Percentiles rank a stretch among this genome's conserved stretches.
Conservation (phyloP, 2,888 invertebrate species). For the Amphiduros pacificus region DNA sequence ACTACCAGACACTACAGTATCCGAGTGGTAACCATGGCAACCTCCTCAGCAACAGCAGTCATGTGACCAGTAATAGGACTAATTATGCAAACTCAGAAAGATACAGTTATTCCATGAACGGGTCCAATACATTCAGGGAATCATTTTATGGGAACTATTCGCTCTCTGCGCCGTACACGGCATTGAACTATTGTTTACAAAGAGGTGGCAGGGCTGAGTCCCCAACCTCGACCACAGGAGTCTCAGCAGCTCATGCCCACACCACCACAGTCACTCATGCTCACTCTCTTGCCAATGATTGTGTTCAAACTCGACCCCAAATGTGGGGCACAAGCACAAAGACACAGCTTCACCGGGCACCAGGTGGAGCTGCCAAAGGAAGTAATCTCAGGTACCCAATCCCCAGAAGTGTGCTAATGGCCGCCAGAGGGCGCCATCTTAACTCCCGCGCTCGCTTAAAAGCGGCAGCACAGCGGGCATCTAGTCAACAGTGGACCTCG, state of each 20-base stretch:
- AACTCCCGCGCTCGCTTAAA: neutral
- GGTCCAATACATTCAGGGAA: too few species aligned
- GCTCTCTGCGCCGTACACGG: too few species aligned
- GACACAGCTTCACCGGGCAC: too few species aligned
- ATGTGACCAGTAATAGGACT: too few species aligned
- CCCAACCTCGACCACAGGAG: too few species aligned
- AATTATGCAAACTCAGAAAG: too few species aligned
- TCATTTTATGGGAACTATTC: too few species aligned
- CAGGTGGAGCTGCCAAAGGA: neutral
- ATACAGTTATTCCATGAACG: too few species aligned
- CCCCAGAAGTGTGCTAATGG: neutral
- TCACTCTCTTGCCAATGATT: constrained; percentile 2
- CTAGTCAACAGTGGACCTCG: constrained; percentile 8
- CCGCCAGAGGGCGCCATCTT: neutral
- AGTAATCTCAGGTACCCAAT: neutral
- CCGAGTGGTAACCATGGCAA: neutral
- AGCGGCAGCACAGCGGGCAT: neutral
- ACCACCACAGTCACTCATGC: neutral
- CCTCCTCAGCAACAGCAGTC: too few species aligned
- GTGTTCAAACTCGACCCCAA: neutral
- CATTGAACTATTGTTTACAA: too few species aligned
- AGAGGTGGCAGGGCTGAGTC: too few species aligned
- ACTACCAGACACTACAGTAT: too few species aligned
- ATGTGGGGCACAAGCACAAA: neutral
- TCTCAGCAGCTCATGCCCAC: neutral